These are phyloP conservation scores for Wasmannia auropunctata DNA, from an alignment of 1,140 invertebrate species.

Conservation along the genomic window DNA sequence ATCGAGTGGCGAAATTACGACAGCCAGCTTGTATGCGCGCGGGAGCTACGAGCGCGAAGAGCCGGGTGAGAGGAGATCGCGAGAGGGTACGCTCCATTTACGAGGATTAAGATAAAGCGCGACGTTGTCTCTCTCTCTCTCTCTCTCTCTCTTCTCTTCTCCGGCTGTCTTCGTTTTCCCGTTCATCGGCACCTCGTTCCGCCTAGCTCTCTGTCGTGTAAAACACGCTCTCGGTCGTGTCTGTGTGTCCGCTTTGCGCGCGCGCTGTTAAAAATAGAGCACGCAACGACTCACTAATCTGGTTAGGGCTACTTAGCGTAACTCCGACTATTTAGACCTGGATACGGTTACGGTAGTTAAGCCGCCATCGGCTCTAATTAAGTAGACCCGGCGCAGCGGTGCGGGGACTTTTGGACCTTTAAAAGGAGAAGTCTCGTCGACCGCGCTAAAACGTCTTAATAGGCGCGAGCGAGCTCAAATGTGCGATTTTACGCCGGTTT, in stretches of 20 bases:
- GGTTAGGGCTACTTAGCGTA: slow-evolving; percentile 85
- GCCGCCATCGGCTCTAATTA: slow-evolving; percentile 68
- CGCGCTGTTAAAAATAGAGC: slow-evolving; percentile 84
- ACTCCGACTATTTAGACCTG: slow-evolving; percentile 85
- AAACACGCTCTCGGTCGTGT: slow-evolving; percentile 56
- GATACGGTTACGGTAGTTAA: slow-evolving; percentile 80
- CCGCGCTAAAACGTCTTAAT: slow-evolving; percentile 83
- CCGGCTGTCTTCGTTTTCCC: slow-evolving; percentile 60
- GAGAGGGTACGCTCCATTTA: slow-evolving; percentile 64
- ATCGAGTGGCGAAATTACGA: slow-evolving; percentile 39
- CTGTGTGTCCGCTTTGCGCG: slow-evolving; percentile 43
- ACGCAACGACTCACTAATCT: slow-evolving; percentile 85
- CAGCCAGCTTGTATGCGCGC: too few relatives aligned
- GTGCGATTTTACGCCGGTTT: slow-evolving; percentile 69
- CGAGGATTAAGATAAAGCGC: slow-evolving; percentile 72
- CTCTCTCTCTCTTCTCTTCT: neutral
- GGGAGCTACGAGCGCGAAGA: neutral
- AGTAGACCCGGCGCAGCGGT: slow-evolving; percentile 47
- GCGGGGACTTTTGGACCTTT: slow-evolving; percentile 47
- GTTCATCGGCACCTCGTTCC: slow-evolving; percentile 58
- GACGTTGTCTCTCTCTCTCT: neutral
- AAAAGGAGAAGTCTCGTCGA: slow-evolving; percentile 74
- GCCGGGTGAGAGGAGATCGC: slow-evolving; percentile 16
- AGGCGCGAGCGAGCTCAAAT: slow-evolving; percentile 68
- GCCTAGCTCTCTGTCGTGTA: slow-evolving; percentile 27